phyloP scores from a whole-genome alignment of 2,113 vertebrate species.

The Rousettus leschenaultii region DNA sequence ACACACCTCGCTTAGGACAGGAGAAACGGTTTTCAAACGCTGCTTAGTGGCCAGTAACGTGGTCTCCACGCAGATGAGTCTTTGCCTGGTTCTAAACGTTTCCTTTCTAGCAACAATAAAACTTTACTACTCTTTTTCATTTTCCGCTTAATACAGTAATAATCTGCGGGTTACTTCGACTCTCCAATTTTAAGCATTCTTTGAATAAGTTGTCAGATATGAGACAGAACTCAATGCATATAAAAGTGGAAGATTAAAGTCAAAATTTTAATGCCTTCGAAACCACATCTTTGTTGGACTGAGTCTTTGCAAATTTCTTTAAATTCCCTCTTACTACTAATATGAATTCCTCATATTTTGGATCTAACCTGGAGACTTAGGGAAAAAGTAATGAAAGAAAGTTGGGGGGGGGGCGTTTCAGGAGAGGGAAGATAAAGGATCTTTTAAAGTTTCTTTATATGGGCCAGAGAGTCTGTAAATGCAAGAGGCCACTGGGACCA shows the following conservation, averaged over 20 bases:
- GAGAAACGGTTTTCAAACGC: not conserved
- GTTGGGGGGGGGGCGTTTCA: not conserved
- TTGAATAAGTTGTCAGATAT: not conserved
- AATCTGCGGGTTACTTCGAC: not conserved
- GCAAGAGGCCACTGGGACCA: not conserved
- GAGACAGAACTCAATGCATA: not conserved
- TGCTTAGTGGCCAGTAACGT: not conserved
- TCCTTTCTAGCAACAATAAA: not conserved
- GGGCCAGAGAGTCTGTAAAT: constrained; percentile 23
- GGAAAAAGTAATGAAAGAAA: not conserved
- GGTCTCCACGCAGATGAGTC: not conserved
- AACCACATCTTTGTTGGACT: not conserved
- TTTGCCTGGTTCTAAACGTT: not conserved
- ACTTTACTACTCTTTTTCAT: not conserved
- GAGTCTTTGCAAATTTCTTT: not conserved
- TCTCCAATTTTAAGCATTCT: not conserved
- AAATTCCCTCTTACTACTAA: not conserved
- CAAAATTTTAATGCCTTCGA: not conserved
- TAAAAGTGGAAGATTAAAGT: not conserved
- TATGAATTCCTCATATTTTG: not conserved
- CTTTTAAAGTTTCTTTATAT: constrained; percentile 2
- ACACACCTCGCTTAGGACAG: not conserved
- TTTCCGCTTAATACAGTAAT: not conserved
- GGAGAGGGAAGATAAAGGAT: not conserved
- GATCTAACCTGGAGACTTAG: not conserved